Conservation (phyloP, 2,113 vertebrate genomes). For the Melanerpes aurifrons region DNA sequence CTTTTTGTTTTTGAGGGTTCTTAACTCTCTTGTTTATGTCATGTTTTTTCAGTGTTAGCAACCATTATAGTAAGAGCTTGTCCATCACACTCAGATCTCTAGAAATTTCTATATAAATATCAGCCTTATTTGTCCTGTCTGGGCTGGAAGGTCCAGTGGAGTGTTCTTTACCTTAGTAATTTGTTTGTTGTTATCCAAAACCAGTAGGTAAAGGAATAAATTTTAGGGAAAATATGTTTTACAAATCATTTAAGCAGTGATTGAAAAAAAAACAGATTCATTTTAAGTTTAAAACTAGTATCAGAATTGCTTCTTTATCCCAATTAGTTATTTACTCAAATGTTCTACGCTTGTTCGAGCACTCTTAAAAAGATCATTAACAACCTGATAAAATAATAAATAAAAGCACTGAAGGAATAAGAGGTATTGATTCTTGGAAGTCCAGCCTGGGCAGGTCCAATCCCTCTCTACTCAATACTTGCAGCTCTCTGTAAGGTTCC, state of each 20-base stretch:
- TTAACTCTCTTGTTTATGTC: conserved; percentile 3
- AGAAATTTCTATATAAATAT: not conserved
- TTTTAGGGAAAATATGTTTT: not conserved
- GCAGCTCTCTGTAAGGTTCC: not conserved
- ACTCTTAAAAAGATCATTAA: not conserved
- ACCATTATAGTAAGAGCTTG: not conserved
- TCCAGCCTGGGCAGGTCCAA: too few relatives aligned
- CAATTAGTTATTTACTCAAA: not conserved
- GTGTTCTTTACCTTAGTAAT: not conserved
- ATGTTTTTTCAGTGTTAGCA: not conserved
- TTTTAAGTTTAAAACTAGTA: not conserved
- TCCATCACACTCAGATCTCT: not conserved
- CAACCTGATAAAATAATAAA: not conserved
- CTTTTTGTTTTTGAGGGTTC: not conserved
- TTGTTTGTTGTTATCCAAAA: not conserved
- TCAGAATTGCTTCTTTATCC: not conserved
- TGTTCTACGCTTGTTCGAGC: not conserved
- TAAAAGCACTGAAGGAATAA: not conserved
- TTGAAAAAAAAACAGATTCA: not conserved
- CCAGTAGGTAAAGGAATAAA: not conserved
- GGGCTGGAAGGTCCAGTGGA: not conserved
- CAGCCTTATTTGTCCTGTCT: not conserved
- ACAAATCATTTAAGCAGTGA: not conserved
- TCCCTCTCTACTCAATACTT: not conserved
- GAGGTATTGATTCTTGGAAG: not conserved